Percentiles rank a stretch among this genome's conserved stretches.
These are phyloP conservation scores for Saguinus imperator DNA, from an alignment of 2,113 vertebrate genomes.

Conservation along the genomic window DNA sequence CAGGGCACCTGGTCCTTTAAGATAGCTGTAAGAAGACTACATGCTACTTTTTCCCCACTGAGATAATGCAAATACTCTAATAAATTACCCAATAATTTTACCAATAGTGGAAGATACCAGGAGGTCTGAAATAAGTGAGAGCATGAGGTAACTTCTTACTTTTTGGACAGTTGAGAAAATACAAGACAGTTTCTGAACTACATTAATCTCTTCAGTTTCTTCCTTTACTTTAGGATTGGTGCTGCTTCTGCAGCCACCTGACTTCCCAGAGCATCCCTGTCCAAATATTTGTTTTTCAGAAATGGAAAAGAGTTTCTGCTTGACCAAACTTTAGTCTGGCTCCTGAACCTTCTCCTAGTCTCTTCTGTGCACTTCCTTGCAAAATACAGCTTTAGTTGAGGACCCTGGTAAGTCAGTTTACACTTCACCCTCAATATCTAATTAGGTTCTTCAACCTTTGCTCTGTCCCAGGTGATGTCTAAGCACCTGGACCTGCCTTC, in stretches of 20 bases:
- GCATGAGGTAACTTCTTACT: background rate
- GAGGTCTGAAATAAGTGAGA: background rate
- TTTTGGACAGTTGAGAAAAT: background rate
- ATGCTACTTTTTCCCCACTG: background rate
- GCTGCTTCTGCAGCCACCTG: background rate
- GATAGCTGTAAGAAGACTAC: background rate
- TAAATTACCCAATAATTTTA: background rate
- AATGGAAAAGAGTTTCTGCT: background rate
- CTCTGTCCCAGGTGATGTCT: background rate
- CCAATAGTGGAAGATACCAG: background rate
- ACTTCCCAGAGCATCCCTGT: background rate
- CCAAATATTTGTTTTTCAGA: background rate
- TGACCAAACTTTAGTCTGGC: background rate
- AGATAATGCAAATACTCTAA: background rate
- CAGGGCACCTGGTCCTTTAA: background rate
- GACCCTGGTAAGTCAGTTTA: background rate
- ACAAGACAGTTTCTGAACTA: background rate
- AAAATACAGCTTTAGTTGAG: background rate
- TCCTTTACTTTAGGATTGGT: background rate
- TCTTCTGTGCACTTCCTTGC: background rate
- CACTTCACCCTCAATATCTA: background rate
- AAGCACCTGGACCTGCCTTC: background rate
- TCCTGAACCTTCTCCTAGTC: background rate
- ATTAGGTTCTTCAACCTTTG: background rate
- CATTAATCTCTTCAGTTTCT: background rate